Evolutionary conservation across 2,113 vertebrate species (phyloP).

Genomic region (Hirundichthys speculiger): DNA sequence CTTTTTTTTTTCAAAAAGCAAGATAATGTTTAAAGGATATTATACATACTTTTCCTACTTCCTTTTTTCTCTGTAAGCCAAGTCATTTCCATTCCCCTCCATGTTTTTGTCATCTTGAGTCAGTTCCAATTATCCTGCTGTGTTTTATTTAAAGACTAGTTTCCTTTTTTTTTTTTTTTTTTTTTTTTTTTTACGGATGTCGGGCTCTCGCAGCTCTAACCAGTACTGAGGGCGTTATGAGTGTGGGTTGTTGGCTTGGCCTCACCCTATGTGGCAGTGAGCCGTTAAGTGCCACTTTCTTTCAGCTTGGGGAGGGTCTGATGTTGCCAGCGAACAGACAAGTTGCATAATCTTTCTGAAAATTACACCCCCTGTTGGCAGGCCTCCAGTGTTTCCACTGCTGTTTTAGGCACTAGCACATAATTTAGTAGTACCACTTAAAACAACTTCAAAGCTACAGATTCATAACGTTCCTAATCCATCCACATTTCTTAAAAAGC

Average conservation of each 20-base stretch:
- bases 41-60: neutral
- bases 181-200: constrained; percentile 52
- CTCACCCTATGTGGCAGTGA: constrained; percentile 40
- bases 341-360: constrained; percentile 31
- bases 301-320: constrained; percentile 4
- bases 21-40: neutral
- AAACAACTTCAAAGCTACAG: no score
- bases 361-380: constrained; percentile 38
- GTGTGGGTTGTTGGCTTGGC: constrained; percentile 62
- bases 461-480: no score
- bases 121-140: constrained; percentile 35
- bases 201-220: constrained; percentile 30
- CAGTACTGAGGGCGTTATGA: constrained; percentile 51
- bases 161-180: constrained; percentile 56
- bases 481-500: no score
- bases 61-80: constrained; percentile 6
- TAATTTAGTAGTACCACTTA: no score
- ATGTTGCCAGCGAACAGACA: constrained; percentile 9
- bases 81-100: constrained; percentile 2
- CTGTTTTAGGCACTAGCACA: no score
- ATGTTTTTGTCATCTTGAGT: constrained; percentile 31
- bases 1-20: neutral
- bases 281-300: constrained; percentile 54
- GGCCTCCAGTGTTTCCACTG: neutral
- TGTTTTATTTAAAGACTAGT: constrained; percentile 61